Percentiles rank a stretch among this genome's conserved stretches.
These are phyloP conservation scores for Pterostichus madidus DNA, from an alignment of 2,888 invertebrate genomes.

Conservation along the genomic window DNA sequence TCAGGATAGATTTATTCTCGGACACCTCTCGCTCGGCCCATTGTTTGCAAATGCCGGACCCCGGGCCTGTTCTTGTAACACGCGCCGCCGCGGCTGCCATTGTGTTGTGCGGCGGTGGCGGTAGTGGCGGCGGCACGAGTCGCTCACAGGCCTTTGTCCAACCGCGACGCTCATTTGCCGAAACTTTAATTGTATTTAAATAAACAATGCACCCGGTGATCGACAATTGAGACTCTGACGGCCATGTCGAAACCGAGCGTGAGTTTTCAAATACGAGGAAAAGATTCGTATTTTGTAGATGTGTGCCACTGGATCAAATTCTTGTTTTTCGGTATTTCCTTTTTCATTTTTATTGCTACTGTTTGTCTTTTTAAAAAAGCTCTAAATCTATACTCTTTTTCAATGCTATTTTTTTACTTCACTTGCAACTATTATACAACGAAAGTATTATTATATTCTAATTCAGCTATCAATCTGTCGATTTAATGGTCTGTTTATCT, in stretches of 20 bases:
- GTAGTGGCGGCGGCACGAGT: slow-evolving; percentile 30
- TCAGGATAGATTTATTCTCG: slow-evolving; percentile 71
- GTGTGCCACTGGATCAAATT: background rate
- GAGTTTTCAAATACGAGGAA: background rate
- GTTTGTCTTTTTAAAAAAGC: too few species aligned
- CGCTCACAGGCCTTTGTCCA: slow-evolving; percentile 30
- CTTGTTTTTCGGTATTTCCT: too few species aligned
- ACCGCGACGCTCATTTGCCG: slow-evolving; percentile 73
- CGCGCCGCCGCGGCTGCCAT: slow-evolving; percentile 70
- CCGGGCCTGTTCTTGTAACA: slow-evolving; percentile 73
- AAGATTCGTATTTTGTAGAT: background rate
- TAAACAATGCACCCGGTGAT: slow-evolving; percentile 74
- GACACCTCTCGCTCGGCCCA: slow-evolving; percentile 69
- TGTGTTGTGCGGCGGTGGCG: slow-evolving; percentile 72
- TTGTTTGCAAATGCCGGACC: slow-evolving; percentile 75
- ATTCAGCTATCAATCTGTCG: too few species aligned
- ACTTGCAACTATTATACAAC: too few species aligned
- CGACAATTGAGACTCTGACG: slow-evolving; percentile 74
- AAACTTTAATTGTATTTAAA: slow-evolving; percentile 74
- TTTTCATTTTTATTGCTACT: too few species aligned
- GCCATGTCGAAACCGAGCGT: slow-evolving; percentile 70
- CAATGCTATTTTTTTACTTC: too few species aligned
- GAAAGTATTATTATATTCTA: too few species aligned
- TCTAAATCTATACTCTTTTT: too few species aligned
- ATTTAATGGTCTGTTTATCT: too few species aligned